Conservation (phyloP, 2,797 vertebrate genomes). For the Eptatretus atami region DNA sequence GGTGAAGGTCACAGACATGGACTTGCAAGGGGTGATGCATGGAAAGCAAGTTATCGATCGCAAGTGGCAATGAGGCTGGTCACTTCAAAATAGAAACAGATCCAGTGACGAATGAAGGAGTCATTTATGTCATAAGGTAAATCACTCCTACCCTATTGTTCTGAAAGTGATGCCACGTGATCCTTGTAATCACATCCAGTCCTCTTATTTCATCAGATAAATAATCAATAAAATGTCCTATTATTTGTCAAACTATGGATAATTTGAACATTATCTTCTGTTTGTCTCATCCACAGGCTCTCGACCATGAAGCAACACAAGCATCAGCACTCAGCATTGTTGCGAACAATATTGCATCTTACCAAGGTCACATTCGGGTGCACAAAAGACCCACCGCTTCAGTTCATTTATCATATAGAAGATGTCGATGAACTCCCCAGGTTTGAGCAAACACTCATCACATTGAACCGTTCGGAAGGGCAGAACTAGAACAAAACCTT, state of each 20-base stretch:
- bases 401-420: background rate
- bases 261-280: too few relatives aligned
- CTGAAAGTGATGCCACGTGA: too few relatives aligned
- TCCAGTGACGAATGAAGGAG: slow-evolving; percentile 25
- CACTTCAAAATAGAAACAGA: slow-evolving; percentile 24
- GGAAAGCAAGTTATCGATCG: slow-evolving; percentile 29
- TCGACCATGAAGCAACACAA: too few relatives aligned
- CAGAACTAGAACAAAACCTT: background rate
- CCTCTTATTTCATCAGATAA: too few relatives aligned
- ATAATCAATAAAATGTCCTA: too few relatives aligned
- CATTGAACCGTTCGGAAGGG: background rate
- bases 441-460: background rate
- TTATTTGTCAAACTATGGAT: too few relatives aligned
- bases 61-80: slow-evolving; percentile 17
- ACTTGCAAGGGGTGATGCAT: slow-evolving; percentile 21
- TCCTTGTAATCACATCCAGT: too few relatives aligned
- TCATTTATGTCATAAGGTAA: slow-evolving; percentile 31
- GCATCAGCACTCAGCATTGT: too few relatives aligned
- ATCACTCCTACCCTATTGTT: background rate
- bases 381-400: too few relatives aligned
- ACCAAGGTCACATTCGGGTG: too few relatives aligned
- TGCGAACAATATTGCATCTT: too few relatives aligned
- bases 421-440: background rate
- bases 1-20: slow-evolving; percentile 24
- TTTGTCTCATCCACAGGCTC: too few relatives aligned